Evolutionary conservation across 2,113 vertebrate species (phyloP), one percentile per base, ranked within the genome.

Genomic region (Lethenteron reissneri): DNA sequence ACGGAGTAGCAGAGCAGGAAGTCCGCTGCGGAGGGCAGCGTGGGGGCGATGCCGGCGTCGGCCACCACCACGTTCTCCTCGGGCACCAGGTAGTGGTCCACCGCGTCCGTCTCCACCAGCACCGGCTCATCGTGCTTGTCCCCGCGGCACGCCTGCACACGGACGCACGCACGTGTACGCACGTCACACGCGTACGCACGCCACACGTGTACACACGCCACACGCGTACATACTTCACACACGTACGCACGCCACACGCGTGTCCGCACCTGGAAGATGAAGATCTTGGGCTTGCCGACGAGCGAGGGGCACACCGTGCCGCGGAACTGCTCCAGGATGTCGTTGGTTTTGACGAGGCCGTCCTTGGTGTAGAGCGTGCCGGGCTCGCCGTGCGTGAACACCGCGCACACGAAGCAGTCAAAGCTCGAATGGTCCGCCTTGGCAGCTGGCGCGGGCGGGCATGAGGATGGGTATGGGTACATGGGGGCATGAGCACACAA

Each of bases 1-100:
- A 99, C 94, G 1, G 94, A 99, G 78, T 95, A 99, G 73, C 94
- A 99, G 91, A 99, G 96, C 75, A 99, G 80, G 72, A 96, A 97
- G 76, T 97, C 92, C 0, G 92, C 92, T 2, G 88, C 90, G 0
- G 94, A 88, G 3, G 94, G 94, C 70, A 99, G 79, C 0, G 90
- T 89, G 10, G 83, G 80, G 6, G 90, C 60, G 0, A 82, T 78
- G 4, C 87, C 83, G 0, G 87, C 85, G 1, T 99, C 94, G 69
- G 89, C 85, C 77, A 86, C 78, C 3, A 83, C 85, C 56, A 81
- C 56, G 10, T 81, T 89, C 3, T 9, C 73, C 0, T 2, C 11
- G 2, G 11, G 14, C 14, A 10, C 3, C 21, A 60, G 41, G 19
- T 69, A 2, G 1, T 11, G 41, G 41, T 41, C 41, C 41, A 41